phyloP scores from a whole-genome alignment of 2,888 invertebrate genomes.

The Hyles lineata region DNA sequence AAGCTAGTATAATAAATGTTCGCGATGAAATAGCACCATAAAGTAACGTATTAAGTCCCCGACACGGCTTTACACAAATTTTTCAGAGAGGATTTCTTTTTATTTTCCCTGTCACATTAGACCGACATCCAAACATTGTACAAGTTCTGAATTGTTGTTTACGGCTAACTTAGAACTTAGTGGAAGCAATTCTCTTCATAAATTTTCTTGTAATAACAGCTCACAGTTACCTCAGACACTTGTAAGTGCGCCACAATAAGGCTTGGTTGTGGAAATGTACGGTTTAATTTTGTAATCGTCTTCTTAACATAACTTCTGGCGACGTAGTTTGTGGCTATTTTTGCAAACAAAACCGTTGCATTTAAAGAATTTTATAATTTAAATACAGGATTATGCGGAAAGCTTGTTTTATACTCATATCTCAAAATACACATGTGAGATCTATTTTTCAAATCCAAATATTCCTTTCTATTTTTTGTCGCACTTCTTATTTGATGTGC shows the following conservation, averaged over 20 bases:
- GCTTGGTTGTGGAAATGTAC: slow-evolving; percentile 39
- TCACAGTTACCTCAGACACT: slow-evolving; percentile 80
- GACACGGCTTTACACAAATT: slow-evolving; percentile 60
- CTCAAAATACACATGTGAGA: too few relatives aligned
- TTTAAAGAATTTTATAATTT: too few relatives aligned
- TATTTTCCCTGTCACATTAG: slow-evolving; percentile 71
- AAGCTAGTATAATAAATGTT: neutral
- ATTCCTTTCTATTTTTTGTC: too few relatives aligned
- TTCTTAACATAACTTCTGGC: slow-evolving; percentile 17
- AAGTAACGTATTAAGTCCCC: slow-evolving; percentile 2
- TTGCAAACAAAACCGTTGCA: neutral
- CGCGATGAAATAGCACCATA: slow-evolving; percentile 6
- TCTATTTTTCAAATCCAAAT: too few relatives aligned
- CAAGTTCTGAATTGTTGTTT: slow-evolving; percentile 82
- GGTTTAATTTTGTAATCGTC: slow-evolving; percentile 2
- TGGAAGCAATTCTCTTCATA: slow-evolving; percentile 77
- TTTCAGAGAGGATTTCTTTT: slow-evolving; percentile 68
- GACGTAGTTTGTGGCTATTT: neutral
- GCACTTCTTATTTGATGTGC: too few relatives aligned
- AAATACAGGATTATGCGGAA: too few relatives aligned
- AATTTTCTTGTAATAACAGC: slow-evolving; percentile 82
- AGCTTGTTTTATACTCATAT: too few relatives aligned
- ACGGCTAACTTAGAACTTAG: slow-evolving; percentile 78
- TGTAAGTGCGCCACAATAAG: slow-evolving; percentile 77
- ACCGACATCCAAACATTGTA: slow-evolving; percentile 67